Evolutionary conservation across 2,113 vertebrate genomes (phyloP).

Genomic region (Lanius ludovicianus): DNA sequence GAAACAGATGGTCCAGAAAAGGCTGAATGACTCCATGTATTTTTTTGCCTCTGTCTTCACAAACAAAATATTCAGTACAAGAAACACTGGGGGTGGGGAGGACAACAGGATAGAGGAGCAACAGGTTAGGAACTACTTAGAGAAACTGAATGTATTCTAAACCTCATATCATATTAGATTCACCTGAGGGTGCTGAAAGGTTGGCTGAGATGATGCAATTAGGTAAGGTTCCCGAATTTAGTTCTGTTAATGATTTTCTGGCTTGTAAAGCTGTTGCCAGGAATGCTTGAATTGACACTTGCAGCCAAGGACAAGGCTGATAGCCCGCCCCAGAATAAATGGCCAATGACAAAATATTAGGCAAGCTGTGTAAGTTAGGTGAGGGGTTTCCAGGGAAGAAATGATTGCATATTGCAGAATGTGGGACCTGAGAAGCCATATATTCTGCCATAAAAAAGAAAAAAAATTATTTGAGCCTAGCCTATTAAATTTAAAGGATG

Average conservation of each 20-base stretch:
- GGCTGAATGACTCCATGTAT: background rate
- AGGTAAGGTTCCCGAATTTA: background rate
- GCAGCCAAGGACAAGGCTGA: background rate
- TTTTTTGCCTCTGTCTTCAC: background rate
- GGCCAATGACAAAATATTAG: background rate
- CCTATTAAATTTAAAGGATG: background rate
- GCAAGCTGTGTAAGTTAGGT: background rate
- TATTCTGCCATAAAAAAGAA: background rate
- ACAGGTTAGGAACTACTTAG: background rate
- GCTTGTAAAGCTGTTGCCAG: background rate
- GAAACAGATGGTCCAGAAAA: slow-evolving; percentile 34
- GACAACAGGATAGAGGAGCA: background rate
- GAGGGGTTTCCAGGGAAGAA: background rate
- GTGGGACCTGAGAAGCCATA: background rate
- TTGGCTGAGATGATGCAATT: background rate
- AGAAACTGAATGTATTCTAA: background rate
- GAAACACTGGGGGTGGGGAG: background rate
- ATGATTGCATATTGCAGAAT: background rate
- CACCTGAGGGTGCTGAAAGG: background rate
- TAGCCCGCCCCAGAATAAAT: background rate
- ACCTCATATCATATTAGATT: background rate
- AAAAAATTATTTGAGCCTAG: background rate
- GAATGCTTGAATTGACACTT: background rate
- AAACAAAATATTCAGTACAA: background rate
- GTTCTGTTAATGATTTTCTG: slow-evolving; percentile 6